Conservation (phyloP, 2,888 invertebrate species). For the Rhagonycha fulva region DNA sequence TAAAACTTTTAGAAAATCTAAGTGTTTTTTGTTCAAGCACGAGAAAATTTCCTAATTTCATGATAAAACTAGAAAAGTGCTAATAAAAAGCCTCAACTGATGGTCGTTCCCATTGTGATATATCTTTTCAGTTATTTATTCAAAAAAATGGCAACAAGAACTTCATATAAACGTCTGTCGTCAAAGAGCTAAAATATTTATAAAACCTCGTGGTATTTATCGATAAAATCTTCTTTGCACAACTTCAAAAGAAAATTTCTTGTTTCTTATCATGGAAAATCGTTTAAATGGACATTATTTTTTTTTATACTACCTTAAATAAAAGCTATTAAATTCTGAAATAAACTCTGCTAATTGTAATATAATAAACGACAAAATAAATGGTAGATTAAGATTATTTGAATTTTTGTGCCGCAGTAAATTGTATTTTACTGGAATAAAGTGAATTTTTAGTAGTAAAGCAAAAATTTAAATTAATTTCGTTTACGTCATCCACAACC, state of each 20-base stretch:
- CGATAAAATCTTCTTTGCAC: background rate
- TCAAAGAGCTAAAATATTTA: background rate
- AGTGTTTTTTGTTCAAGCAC: background rate
- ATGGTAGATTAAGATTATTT: too few relatives aligned
- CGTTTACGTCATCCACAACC: background rate
- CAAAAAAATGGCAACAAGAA: background rate
- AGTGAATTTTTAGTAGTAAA: too few relatives aligned
- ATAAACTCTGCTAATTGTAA: too few relatives aligned
- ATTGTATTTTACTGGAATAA: too few relatives aligned
- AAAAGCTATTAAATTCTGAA: too few relatives aligned
- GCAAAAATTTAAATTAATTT: background rate
- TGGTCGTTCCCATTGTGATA: background rate
- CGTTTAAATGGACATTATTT: too few relatives aligned
- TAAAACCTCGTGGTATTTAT: background rate
- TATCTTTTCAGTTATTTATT: background rate
- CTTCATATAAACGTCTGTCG: background rate
- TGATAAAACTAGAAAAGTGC: background rate
- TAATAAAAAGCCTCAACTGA: background rate
- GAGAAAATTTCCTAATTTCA: background rate
- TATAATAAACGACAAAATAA: too few relatives aligned
- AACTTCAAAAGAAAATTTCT: background rate
- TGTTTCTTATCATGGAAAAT: background rate
- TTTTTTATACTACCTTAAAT: too few relatives aligned
- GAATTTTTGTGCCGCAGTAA: too few relatives aligned
- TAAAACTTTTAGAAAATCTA: background rate